Evolutionary conservation across 1,140 invertebrate genomes (phyloP).

Genomic region (Ceratina australensis): DNA sequence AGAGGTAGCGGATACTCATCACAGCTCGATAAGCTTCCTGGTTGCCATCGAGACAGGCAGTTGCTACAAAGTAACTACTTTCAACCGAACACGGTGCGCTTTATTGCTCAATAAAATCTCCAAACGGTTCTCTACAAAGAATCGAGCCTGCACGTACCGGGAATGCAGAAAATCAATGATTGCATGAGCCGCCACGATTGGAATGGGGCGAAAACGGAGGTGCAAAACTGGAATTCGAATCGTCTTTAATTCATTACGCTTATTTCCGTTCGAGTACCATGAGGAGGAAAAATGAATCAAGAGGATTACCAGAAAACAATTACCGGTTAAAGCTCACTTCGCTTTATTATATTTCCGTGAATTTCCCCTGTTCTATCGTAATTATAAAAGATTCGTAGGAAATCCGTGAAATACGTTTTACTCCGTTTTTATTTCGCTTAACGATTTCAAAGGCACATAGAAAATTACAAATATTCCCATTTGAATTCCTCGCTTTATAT

Average conservation of each 20-base stretch:
- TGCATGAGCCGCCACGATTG: not conserved
- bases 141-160: slow-evolving; percentile 15
- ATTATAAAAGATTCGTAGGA: too few relatives aligned
- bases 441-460: too few relatives aligned
- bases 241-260: not conserved
- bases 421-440: too few relatives aligned
- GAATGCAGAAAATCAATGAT: slow-evolving; percentile 7
- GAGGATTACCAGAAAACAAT: too few relatives aligned
- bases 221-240: not conserved
- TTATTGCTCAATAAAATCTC: slow-evolving; percentile 40
- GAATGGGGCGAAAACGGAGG: not conserved
- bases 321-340: too few relatives aligned
- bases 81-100: slow-evolving; percentile 30
- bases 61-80: slow-evolving; percentile 52
- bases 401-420: too few relatives aligned
- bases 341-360: too few relatives aligned
- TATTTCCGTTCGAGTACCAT: not conserved
- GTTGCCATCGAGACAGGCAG: slow-evolving; percentile 43
- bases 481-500: too few relatives aligned
- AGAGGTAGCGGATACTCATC: slow-evolving; percentile 46
- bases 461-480: too few relatives aligned
- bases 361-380: too few relatives aligned
- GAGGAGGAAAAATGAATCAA: too few relatives aligned
- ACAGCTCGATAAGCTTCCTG: slow-evolving; percentile 56
- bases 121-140: slow-evolving; percentile 16